Percentiles rank a stretch among this genome's conserved stretches.
Conservation (phyloP, 2,113 vertebrate species). For the Carassius gibelio region DNA sequence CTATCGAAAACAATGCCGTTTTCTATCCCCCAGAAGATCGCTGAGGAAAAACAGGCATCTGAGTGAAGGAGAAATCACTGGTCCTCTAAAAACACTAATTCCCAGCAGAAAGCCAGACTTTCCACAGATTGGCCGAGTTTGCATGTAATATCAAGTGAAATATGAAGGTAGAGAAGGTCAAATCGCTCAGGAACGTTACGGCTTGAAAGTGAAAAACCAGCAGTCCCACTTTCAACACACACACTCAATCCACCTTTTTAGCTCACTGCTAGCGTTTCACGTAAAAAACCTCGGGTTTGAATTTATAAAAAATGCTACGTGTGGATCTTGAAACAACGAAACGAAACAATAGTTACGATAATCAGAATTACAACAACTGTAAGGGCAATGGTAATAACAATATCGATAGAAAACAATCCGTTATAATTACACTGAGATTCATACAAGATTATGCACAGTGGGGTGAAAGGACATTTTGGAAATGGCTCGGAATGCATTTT, state of each 20-base stretch:
- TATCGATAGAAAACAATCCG: constrained; percentile 69
- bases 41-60: constrained; percentile 70
- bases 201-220: constrained; percentile 72
- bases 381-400: constrained; percentile 68
- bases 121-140: constrained; percentile 75
- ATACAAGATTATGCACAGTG: constrained; percentile 74
- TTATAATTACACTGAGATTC: constrained; percentile 70
- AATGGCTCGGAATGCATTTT: constrained; percentile 64
- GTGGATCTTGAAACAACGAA: constrained; percentile 69
- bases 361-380: constrained; percentile 74
- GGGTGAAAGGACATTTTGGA: constrained; percentile 68
- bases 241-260: constrained; percentile 21
- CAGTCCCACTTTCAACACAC: constrained; percentile 62
- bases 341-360: constrained; percentile 68
- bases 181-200: constrained; percentile 67
- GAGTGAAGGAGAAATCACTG: constrained; percentile 40
- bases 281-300: constrained; percentile 56
- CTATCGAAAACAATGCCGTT: constrained; percentile 65
- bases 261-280: constrained; percentile 64
- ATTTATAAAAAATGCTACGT: constrained; percentile 66
- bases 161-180: constrained; percentile 75
- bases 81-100: constrained; percentile 70
- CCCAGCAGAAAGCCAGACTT: constrained; percentile 75
- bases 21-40: constrained; percentile 59
- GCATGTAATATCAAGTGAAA: constrained; percentile 77